Evolutionary conservation across 2,113 vertebrate species (phyloP).

Genomic region (Orientallactaga bullata): DNA sequence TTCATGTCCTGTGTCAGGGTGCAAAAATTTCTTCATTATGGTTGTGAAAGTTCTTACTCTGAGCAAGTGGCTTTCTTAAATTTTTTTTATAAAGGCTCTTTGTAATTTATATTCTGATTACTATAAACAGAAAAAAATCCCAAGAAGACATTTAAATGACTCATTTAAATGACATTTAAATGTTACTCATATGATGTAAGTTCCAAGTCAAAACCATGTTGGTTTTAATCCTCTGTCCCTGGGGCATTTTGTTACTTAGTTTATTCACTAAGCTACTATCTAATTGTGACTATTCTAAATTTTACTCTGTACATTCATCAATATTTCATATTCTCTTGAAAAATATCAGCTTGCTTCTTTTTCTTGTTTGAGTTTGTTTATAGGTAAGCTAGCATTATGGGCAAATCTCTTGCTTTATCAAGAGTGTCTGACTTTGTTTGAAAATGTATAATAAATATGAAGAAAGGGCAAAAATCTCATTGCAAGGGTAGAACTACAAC

Average conservation of each 20-base stretch:
- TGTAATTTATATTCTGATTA: neutral
- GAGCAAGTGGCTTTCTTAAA: constrained; percentile 31
- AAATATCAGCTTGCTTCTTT: neutral
- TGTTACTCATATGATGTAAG: constrained; percentile 16
- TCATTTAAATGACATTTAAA: no score
- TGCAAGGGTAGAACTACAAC: neutral
- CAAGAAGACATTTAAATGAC: constrained; percentile 2
- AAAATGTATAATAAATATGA: neutral
- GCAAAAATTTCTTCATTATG: neutral
- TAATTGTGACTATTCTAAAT: constrained; percentile 24
- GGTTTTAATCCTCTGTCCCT: neutral
- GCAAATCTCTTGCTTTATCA: neutral
- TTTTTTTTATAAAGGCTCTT: constrained; percentile 7
- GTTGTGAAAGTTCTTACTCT: neutral
- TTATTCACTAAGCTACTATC: constrained; percentile 37
- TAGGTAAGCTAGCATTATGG: neutral
- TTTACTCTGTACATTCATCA: constrained; percentile 35
- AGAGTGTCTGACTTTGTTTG: neutral
- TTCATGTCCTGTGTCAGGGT: neutral
- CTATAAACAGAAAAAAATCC: constrained; percentile 38
- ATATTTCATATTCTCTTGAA: constrained; percentile 27
- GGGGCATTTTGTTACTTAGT: constrained; percentile 14
- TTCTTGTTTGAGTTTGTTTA: neutral
- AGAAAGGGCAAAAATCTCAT: neutral
- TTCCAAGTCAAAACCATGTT: neutral